Conservation (phyloP, 2,113 vertebrate species). For the Leucosticte australis region DNA sequence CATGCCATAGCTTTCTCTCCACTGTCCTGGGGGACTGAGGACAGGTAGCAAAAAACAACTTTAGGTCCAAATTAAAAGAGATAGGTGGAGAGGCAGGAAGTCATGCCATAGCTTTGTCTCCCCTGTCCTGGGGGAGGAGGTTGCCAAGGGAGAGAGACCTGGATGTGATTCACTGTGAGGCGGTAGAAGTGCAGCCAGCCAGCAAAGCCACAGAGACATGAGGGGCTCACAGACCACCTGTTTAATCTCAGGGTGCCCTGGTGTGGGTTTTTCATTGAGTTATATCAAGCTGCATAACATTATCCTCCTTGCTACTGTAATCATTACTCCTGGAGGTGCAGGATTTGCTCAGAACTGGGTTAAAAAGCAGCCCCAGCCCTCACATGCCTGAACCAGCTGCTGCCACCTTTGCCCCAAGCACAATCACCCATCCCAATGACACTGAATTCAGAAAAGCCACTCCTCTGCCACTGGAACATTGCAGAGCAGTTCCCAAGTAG, state of each 20-base stretch:
- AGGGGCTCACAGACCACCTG: neutral
- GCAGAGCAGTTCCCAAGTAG: neutral
- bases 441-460: neutral
- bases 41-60: accelerated
- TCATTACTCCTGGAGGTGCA: neutral
- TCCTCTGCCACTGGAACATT: neutral
- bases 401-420: neutral
- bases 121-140: neutral
- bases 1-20: no score
- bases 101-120: neutral
- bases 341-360: neutral
- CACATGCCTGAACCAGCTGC: neutral
- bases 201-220: neutral
- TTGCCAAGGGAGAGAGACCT: neutral
- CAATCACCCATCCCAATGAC: neutral
- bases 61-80: neutral
- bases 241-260: neutral
- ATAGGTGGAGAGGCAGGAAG: neutral
- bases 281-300: neutral
- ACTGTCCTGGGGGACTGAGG: neutral
- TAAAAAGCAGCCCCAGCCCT: neutral
- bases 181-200: neutral
- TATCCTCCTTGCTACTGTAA: neutral
- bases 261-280: neutral
- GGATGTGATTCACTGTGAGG: neutral